These are phyloP conservation scores for Heliconius hortense DNA, from an alignment of 2,888 invertebrate genomes.

Conservation along the genomic window DNA sequence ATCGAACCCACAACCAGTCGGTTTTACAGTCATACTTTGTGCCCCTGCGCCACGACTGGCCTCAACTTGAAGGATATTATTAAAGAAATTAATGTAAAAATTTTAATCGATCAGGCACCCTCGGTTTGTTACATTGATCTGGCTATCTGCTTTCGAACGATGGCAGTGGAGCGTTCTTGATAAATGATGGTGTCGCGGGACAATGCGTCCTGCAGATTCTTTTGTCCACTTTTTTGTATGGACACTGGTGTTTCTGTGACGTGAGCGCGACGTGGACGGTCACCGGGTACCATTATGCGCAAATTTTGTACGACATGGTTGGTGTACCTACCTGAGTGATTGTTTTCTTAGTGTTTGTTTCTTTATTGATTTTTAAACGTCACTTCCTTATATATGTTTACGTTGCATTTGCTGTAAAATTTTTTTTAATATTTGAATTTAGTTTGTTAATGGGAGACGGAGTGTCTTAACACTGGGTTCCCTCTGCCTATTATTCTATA, in stretches of 20 bases:
- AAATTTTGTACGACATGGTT: conserved; percentile 22
- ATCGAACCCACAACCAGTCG: no score
- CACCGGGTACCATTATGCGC: conserved; percentile 50
- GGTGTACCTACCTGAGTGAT: conserved; percentile 5
- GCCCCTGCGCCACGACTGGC: no score
- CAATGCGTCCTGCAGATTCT: conserved; percentile 79
- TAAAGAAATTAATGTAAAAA: conserved; percentile 30
- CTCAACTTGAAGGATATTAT: not conserved
- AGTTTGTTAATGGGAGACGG: no score
- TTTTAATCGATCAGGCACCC: conserved; percentile 33
- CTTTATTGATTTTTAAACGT: not conserved
- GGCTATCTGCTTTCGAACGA: conserved; percentile 71
- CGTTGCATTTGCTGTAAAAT: not conserved
- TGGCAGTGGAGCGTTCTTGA: conserved; percentile 75
- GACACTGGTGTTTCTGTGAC: conserved; percentile 71
- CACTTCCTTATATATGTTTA: not conserved
- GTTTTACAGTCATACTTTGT: no score
- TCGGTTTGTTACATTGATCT: conserved; percentile 62
- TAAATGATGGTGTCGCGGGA: conserved; percentile 69
- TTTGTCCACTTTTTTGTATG: conserved; percentile 77
- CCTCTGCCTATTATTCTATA: no score
- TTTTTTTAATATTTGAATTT: no score
- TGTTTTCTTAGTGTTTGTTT: conserved; percentile 4
- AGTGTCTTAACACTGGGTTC: not conserved
- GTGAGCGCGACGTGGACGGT: conserved; percentile 55